Percentiles rank a stretch among this genome's conserved stretches.
Conservation (phyloP, 2,888 invertebrate species). For the Sepioteuthis lessoniana region DNA sequence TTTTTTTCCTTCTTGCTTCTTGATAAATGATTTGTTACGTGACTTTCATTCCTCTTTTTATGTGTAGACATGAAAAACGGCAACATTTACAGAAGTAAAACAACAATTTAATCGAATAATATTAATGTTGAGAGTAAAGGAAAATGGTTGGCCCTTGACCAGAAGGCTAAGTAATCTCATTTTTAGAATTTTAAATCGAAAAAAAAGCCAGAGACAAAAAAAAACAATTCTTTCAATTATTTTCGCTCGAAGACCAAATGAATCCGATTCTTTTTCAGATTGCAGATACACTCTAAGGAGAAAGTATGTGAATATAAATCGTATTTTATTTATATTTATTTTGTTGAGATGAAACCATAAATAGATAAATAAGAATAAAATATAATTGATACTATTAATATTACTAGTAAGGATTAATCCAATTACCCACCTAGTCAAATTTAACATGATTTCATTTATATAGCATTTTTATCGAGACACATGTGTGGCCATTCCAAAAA, state of each 20-base stretch:
- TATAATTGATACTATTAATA: no score
- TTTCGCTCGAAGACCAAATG: no score
- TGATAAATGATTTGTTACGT: constrained; percentile 14
- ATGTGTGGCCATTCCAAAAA: no score
- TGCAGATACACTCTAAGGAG: background rate
- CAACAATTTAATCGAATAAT: background rate
- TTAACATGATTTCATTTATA: no score
- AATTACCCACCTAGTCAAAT: no score
- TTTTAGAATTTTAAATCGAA: background rate
- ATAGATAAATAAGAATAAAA: no score
- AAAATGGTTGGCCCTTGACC: background rate
- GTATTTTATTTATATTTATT: no score
- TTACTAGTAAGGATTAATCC: no score
- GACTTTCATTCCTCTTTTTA: background rate
- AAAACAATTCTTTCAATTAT: background rate
- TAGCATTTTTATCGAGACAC: no score
- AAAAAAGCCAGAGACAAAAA: background rate
- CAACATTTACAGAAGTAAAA: background rate
- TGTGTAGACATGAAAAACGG: background rate
- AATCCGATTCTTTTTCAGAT: background rate
- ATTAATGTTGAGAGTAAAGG: background rate
- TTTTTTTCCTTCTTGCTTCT: background rate
- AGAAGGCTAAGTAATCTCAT: background rate
- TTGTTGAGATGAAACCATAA: no score
- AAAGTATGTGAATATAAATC: background rate